Evolutionary conservation across 1,140 invertebrate genomes (phyloP), one percentile per base, ranked within the genome.

Genomic region (Aporrectodea caliginosa): DNA sequence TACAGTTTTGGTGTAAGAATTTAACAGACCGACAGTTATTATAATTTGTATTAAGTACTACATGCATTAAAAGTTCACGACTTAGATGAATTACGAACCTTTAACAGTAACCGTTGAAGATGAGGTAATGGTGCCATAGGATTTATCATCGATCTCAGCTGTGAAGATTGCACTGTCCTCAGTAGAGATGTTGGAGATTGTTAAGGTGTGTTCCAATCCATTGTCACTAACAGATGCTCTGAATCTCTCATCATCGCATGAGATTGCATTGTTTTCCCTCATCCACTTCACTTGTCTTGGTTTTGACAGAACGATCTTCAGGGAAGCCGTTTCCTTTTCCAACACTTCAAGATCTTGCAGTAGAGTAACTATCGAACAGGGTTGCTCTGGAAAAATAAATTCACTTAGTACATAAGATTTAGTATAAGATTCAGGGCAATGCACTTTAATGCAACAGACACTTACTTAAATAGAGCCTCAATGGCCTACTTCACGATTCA

Each of bases 141-240:
- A 2, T 27, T 29, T 27, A 72, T 29, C 70, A 32, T 72, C 70
- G 2, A 72, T 29, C 32, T 72, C 43, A 58, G 43, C 43, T 58
- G 81, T 85, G 82, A 87, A 88, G 68, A 72, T 27, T 12, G 2
- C 70, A 72, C 27, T 72, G 14, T 29, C n/a, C 27, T 29, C n/a
- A 72, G 27, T 27, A 72, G 31, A 72, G 6, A 72, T 14, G 70
- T 29, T 27, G 70, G 2, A 12, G 70, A 32, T 58, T 2, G 33
- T 32, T 27, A 29, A 27, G 27, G 43, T 75, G 33, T 35, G 1
- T 33, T 75, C 73, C 73, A 32, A 33, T 75, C 22, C 33, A 75
- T 1, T 0, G 16, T 14, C 14, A 33, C 1, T 12, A 75, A 33
- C 73, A 32, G 33, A 27, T 35, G 33, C 43, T 75, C 27, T 32